Percentiles rank a stretch among this genome's conserved stretches.
phyloP scores from a whole-genome alignment of 1,140 invertebrate genomes.

The Drosophila tani region DNA sequence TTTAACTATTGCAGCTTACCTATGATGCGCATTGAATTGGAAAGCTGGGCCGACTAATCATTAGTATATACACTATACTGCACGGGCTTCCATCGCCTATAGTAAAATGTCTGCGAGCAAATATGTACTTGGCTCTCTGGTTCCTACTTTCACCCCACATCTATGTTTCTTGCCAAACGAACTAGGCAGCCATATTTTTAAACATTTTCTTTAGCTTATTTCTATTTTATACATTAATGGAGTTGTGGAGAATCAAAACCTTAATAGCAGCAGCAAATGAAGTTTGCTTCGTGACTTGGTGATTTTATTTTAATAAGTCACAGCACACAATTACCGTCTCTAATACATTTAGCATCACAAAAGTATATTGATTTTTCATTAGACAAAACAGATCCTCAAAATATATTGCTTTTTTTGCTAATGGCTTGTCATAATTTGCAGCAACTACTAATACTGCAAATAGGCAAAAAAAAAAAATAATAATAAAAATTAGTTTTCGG shows the following conservation, averaged over 20 bases:
- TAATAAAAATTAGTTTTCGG: too few species aligned
- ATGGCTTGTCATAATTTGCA: too few species aligned
- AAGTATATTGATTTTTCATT: too few species aligned
- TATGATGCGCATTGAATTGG: constrained; percentile 12
- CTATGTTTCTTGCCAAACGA: not conserved
- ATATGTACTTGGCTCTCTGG: not conserved
- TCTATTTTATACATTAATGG: too few species aligned
- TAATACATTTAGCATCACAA: too few species aligned
- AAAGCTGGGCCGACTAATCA: constrained; percentile 17
- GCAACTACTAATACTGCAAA: too few species aligned
- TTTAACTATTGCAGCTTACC: not conserved
- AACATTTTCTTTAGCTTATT: not conserved
- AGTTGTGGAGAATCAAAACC: not conserved
- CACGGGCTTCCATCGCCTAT: not conserved
- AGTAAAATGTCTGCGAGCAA: not conserved
- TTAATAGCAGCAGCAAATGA: not conserved
- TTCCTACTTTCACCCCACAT: constrained; percentile 2
- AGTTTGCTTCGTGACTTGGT: not conserved
- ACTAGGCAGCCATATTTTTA: not conserved
- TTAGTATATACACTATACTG: not conserved
- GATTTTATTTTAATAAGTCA: not conserved
- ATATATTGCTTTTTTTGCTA: too few species aligned
- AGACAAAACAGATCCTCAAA: too few species aligned
- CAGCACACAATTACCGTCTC: not conserved
- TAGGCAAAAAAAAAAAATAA: too few species aligned